phyloP scores from a whole-genome alignment of 2,113 vertebrate genomes.

The Cardinalis cardinalis region DNA sequence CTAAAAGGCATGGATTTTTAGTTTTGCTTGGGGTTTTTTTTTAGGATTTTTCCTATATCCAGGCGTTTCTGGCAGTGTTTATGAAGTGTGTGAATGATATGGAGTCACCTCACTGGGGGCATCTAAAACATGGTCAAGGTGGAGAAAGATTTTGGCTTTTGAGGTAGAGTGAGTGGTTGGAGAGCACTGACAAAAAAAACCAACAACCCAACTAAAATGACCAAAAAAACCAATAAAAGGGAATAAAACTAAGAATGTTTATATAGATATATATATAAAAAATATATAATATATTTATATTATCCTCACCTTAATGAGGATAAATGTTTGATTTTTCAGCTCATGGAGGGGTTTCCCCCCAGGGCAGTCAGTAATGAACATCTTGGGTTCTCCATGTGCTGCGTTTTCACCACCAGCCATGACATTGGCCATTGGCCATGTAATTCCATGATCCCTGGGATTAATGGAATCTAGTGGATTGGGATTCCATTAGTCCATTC shows the following conservation, averaged over 20 bases:
- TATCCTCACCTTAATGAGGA: background rate
- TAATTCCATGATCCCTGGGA: background rate
- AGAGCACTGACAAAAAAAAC: background rate
- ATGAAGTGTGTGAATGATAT: accelerated
- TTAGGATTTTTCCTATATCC: accelerated
- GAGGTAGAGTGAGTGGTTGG: background rate
- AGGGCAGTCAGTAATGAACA: too few relatives aligned
- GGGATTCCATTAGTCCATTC: too few relatives aligned
- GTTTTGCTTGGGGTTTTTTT: background rate
- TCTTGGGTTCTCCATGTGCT: background rate
- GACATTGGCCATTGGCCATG: background rate
- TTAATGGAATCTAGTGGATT: background rate
- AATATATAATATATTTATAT: too few relatives aligned
- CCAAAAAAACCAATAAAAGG: background rate
- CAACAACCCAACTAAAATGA: background rate
- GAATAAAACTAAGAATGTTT: background rate
- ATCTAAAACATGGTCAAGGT: accelerated
- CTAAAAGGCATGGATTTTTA: background rate
- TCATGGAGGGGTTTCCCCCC: background rate
- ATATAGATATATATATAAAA: too few relatives aligned
- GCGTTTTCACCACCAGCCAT: background rate
- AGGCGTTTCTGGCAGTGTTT: accelerated
- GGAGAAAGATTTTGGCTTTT: background rate
- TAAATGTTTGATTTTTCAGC: background rate
- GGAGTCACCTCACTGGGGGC: accelerated